Conservation (phyloP, 2,113 vertebrate genomes). For the Cathartes aura region DNA sequence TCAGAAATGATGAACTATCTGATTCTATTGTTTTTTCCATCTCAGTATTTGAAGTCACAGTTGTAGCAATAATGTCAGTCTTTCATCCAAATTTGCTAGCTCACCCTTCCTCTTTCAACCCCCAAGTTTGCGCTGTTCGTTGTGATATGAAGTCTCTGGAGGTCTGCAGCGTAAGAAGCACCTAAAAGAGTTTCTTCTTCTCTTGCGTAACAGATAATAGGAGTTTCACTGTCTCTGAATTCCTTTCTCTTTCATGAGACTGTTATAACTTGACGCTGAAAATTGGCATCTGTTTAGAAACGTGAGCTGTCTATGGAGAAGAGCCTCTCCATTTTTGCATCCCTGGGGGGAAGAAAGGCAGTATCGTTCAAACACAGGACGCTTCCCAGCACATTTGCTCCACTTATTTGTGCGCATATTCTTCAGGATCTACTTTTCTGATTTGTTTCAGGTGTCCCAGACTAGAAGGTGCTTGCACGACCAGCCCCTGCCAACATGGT, state of each 20-base stretch:
- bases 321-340: background rate
- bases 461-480: slow-evolving; percentile 88
- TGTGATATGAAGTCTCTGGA: background rate
- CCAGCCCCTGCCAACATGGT: slow-evolving; percentile 89
- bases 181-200: background rate
- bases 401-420: fast-evolving
- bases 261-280: background rate
- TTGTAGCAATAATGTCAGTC: background rate
- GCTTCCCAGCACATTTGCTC: background rate
- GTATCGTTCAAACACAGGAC: background rate
- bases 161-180: background rate
- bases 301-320: background rate
- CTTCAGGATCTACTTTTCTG: background rate
- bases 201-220: background rate
- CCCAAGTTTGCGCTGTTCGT: background rate
- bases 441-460: slow-evolving; percentile 87
- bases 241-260: background rate
- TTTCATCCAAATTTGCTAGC: background rate
- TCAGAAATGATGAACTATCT: background rate
- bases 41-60: background rate
- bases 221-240: background rate
- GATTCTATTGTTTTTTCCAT: slow-evolving; percentile 2
- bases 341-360: background rate
- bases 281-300: background rate
- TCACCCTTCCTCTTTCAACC: background rate